Evolutionary conservation across 2,113 vertebrate species (phyloP).

Genomic region (Cryptotis parvus): DNA sequence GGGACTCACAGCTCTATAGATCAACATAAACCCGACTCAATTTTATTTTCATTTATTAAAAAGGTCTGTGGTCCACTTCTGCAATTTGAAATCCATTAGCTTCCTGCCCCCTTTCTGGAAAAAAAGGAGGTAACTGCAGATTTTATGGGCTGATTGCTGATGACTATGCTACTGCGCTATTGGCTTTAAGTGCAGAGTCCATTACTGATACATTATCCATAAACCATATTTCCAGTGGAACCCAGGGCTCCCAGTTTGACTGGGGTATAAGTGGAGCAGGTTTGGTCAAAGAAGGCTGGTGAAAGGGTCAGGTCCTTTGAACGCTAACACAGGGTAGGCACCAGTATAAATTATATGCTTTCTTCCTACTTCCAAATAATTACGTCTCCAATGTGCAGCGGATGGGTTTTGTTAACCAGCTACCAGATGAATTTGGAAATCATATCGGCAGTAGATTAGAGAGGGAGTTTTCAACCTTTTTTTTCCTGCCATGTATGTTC

Average conservation of each 20-base stretch:
- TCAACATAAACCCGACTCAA: constrained; percentile 69
- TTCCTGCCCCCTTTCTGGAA: constrained; percentile 63
- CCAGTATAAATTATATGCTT: constrained; percentile 61
- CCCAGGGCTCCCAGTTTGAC: constrained; percentile 55
- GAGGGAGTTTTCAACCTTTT: constrained; percentile 76
- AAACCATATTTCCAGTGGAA: constrained; percentile 78
- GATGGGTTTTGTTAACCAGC: constrained; percentile 64
- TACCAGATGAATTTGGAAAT: constrained; percentile 83
- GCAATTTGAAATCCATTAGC: constrained; percentile 81
- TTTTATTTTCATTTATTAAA: constrained; percentile 83
- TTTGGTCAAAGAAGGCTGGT: constrained; percentile 65
- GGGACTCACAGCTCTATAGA: constrained; percentile 68
- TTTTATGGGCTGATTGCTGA: constrained; percentile 89
- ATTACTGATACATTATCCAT: constrained; percentile 85
- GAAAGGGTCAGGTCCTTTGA: constrained; percentile 78
- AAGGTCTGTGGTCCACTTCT: constrained; percentile 78
- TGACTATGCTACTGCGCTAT: constrained; percentile 79
- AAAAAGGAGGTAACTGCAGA: constrained; percentile 81
- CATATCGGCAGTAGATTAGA: constrained; percentile 79
- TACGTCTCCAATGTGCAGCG: constrained; percentile 51
- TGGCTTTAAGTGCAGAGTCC: constrained; percentile 85
- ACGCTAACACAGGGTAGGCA: constrained; percentile 52
- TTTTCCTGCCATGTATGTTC: constrained; percentile 80
- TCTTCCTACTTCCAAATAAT: constrained; percentile 64
- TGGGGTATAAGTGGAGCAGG: constrained; percentile 54